Base-by-base conservation (phyloP, 2,888 invertebrate species). In the Sinelater perroti region DNA sequence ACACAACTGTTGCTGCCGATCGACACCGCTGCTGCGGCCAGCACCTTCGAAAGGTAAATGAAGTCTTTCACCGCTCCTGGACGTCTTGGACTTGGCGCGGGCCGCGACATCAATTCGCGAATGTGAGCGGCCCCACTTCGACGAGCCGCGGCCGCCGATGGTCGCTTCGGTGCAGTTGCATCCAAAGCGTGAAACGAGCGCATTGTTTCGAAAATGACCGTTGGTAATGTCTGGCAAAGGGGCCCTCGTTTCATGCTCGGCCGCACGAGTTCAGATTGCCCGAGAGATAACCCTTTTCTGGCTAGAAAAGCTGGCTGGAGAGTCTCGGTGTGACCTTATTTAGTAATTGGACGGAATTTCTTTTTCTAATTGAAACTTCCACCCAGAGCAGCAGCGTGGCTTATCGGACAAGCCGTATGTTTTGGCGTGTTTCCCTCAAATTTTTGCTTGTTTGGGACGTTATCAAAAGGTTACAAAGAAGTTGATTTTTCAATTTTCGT, bases 31-130 rank as follows among this genome's bases (percentile, higher is more conserved):
- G 53, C 47, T 35, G 20, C 20, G 46, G 14, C 33, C 5, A 20
- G 36, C 44, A 58, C 53, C 42, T 44, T 44, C 49, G 28, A 54
- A 52, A 35, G 47, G 47, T 54, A 54, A 58, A 58, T 58, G 58
- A 53, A 54, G 58, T 58, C 58, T 58, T 58, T 58, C 58, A 54
- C 58, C 45, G 57, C 46, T 57, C 57, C 47, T 46, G 40, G 36
- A 52, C 57, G 57, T 57, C 57, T 57, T 52, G 38, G 56, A 44
- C 56, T 51, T 46, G 30, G 33, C 35, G 44, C 30, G 31, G 53
- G 44, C 50, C 58, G 53, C 58, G 58, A 58, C 58, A 58, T 58
- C 58, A 54, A 42, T 58, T 58, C 58, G 58, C 53, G 44, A 58
- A 54, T 49, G 53, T 44, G 42, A 47, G 40, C 14, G 42, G 35